Base-by-base conservation (phyloP, 2,888 invertebrate genomes). In the Sepiola atlantica region DNA sequence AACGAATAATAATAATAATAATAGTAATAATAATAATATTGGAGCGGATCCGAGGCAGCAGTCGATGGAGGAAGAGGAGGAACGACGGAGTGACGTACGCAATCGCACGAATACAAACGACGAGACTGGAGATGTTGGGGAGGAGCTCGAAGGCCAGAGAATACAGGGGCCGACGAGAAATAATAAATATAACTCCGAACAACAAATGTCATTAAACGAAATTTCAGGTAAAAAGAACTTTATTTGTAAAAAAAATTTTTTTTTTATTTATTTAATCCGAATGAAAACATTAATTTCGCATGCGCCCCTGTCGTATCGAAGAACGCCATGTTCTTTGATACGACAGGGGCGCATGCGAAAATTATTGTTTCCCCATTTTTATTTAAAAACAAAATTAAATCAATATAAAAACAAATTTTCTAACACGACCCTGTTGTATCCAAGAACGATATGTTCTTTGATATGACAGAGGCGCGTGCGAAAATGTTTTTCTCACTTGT, bases 1-100 rank as follows among this genome's bases (percentile, higher is more conserved):
- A 77, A 77, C n/a, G n/a, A 77, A 77, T 77, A 77, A 28, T 28
- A 77, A 77, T 24, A 61, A 61, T 77, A 77, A 77, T 77, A 77
- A 77, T 45, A 2, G 8, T 2, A 77, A 77, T 77, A 77, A 28
- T 28, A 77, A 77, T 28, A 77, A 77, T 77, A 77, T n/a, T 77
- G 28, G n/a, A 77, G 77, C 28, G n/a, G 77, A 77, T 77, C 77
- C 77, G 77, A 77, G 14, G 92, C 92, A 92, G 92, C 54, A 92
- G 54, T 54, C 24, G 20, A 35, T 24, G 35, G 35, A 91, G 92
- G 92, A 92, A 92, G 54, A 92, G 92, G 54, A 54, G 14, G 54
- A 54, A 45, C 28, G 28, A 24, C 24, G 35, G 12, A 91, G 12
- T 35, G 45, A 45, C 24, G 91, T 91, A 28, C 28, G 24, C 21